Evolutionary conservation across 2,113 vertebrate genomes (phyloP).

Genomic region (Aphyosemion australe): DNA sequence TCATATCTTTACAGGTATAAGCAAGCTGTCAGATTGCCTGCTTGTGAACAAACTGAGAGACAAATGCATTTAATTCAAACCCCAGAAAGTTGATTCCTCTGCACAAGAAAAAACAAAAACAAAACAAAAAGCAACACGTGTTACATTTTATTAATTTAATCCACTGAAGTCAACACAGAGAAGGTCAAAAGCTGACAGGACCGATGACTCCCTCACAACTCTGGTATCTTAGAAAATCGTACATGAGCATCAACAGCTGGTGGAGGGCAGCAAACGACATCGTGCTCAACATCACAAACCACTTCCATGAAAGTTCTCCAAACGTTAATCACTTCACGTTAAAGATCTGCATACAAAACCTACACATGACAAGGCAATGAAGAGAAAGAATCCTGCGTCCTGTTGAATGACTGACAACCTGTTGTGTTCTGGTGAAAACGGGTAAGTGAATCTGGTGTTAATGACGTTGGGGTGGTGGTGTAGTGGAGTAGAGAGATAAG

Average conservation of each 20-base stretch:
- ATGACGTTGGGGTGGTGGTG: conserved; percentile 10
- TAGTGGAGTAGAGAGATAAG: conserved; percentile 2
- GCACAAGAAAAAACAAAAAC: background rate
- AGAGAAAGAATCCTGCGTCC: conserved; percentile 43
- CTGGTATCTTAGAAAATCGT: conserved; percentile 66
- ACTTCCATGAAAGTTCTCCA: conserved; percentile 55
- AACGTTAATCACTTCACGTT: conserved; percentile 68
- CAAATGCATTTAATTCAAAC: no score
- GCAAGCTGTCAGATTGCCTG: no score
- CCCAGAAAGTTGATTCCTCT: no score
- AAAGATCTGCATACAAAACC: conserved; percentile 61
- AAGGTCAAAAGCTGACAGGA: conserved; percentile 67
- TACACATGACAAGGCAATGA: conserved; percentile 65
- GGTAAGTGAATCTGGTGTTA: conserved; percentile 27
- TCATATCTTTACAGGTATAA: no score
- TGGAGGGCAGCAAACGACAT: conserved; percentile 62
- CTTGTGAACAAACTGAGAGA: no score
- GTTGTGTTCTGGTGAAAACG: background rate
- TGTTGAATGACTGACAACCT: conserved; percentile 21
- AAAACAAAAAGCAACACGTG: background rate
- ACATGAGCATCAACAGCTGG: conserved; percentile 63
- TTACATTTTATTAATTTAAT: conserved; percentile 69
- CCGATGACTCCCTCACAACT: conserved; percentile 47
- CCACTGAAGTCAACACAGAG: conserved; percentile 77
- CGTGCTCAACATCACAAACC: conserved; percentile 60